Evolutionary conservation across 2,888 invertebrate genomes (phyloP).

Genomic region (Rosalia funebris): DNA sequence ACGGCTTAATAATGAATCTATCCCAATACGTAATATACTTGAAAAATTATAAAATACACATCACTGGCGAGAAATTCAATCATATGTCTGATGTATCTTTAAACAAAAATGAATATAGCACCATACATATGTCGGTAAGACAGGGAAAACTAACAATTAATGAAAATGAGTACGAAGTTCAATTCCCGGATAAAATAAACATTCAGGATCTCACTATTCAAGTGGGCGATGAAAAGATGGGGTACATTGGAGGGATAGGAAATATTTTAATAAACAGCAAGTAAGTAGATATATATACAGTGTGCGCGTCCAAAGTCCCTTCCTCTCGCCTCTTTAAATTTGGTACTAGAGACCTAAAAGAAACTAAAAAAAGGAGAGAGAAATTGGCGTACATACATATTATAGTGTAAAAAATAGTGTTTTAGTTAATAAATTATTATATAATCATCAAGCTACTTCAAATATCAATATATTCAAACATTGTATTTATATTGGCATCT

Average conservation of each 20-base stretch:
- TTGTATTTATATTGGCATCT: too few species aligned
- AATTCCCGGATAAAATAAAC: constrained; percentile 20
- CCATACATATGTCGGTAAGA: constrained; percentile 21
- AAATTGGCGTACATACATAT: too few species aligned
- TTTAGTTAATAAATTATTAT: too few species aligned
- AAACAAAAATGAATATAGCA: constrained; percentile 30
- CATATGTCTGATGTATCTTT: constrained; percentile 11
- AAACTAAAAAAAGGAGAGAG: too few species aligned
- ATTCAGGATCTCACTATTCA: constrained; percentile 32
- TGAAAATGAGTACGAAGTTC: constrained; percentile 36
- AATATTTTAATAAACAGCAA: constrained; percentile 84
- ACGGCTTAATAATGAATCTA: constrained; percentile 44
- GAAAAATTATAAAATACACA: constrained; percentile 12
- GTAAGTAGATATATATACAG: constrained; percentile 67
- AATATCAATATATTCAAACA: too few species aligned
- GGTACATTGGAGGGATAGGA: constrained; percentile 80
- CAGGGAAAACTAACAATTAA: neutral
- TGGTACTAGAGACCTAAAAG: too few species aligned
- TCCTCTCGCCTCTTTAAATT: too few species aligned
- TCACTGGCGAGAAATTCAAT: neutral
- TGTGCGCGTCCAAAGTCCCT: too few species aligned
- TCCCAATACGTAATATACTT: constrained; percentile 12
- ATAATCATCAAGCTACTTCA: too few species aligned
- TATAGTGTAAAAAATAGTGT: too few species aligned
- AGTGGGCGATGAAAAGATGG: constrained; percentile 33